phyloP scores from a whole-genome alignment of 2,797 vertebrate genomes.

The Diplodus puntazzo region DNA sequence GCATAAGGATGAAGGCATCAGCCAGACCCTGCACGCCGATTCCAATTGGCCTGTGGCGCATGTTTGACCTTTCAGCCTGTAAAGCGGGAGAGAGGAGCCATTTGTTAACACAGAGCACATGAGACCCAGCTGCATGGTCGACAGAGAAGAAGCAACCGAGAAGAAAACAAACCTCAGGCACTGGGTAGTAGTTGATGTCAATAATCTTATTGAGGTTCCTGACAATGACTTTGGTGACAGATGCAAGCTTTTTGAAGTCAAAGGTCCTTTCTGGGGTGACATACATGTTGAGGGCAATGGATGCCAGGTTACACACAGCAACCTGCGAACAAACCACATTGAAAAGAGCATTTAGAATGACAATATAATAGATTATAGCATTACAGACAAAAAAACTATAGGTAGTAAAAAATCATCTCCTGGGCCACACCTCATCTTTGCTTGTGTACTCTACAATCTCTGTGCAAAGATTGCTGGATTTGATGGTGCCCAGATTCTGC shows the following conservation, averaged over 20 bases:
- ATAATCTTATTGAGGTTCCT: slow-evolving; percentile 97
- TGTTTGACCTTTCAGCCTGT: slow-evolving; percentile 92
- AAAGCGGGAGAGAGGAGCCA: neutral
- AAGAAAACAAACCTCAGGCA: slow-evolving; percentile 83
- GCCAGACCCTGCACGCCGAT: slow-evolving; percentile 97
- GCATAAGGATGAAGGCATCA: slow-evolving; percentile 96
- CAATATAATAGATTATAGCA: neutral
- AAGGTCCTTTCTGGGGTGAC: slow-evolving; percentile 91
- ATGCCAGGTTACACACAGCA: slow-evolving; percentile 96
- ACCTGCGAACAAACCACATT: slow-evolving; percentile 56
- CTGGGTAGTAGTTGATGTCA: slow-evolving; percentile 97
- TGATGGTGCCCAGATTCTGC: slow-evolving; percentile 98
- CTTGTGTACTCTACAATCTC: slow-evolving; percentile 96
- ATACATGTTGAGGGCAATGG: slow-evolving; percentile 96
- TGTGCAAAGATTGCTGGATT: slow-evolving; percentile 96
- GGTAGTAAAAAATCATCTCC: too few relatives aligned
- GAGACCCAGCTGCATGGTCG: neutral
- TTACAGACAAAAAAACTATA: neutral
- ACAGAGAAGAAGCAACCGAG: neutral
- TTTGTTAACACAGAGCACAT: slow-evolving; percentile 8
- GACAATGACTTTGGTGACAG: slow-evolving; percentile 94
- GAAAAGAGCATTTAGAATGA: neutral
- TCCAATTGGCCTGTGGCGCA: slow-evolving; percentile 93
- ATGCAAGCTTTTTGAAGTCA: slow-evolving; percentile 92
- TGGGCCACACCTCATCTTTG: slow-evolving; percentile 89